These are phyloP conservation scores for Patella depressa DNA, from an alignment of 2,888 invertebrate species.

Conservation along the genomic window DNA sequence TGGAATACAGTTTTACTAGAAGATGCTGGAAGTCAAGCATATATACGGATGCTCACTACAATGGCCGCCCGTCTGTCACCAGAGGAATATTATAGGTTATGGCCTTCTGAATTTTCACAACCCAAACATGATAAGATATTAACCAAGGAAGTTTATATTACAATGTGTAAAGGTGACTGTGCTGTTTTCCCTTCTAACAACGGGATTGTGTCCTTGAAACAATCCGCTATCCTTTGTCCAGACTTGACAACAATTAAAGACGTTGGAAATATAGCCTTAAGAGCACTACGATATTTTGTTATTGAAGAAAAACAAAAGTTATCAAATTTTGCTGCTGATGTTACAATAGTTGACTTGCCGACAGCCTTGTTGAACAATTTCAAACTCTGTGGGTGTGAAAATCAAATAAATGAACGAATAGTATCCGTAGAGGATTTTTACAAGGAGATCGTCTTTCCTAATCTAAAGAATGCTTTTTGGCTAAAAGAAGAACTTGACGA, in stretches of 20 bases:
- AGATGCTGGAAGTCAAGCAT: slow-evolving; percentile 44
- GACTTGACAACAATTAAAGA: slow-evolving; percentile 16
- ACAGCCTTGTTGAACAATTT: slow-evolving; percentile 16
- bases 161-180: slow-evolving; percentile 6
- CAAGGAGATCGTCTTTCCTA: slow-evolving; percentile 43
- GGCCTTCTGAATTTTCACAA: slow-evolving; percentile 15
- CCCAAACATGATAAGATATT: background rate
- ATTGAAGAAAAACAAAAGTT: slow-evolving; percentile 11
- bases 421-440: slow-evolving; percentile 40
- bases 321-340: slow-evolving; percentile 28
- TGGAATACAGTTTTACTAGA: slow-evolving; percentile 54
- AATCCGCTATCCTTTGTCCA: slow-evolving; percentile 43
- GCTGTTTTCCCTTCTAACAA: slow-evolving; percentile 4
- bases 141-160: slow-evolving; percentile 16
- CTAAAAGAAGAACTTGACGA: slow-evolving; percentile 32
- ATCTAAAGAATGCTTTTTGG: slow-evolving; percentile 32
- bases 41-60: slow-evolving; percentile 42
- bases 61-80: slow-evolving; percentile 21
- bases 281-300: slow-evolving; percentile 25
- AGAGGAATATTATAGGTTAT: slow-evolving; percentile 17
- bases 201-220: slow-evolving; percentile 22
- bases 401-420: slow-evolving; percentile 31
- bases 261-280: slow-evolving; percentile 27
- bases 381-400: slow-evolving; percentile 15
- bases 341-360: slow-evolving; percentile 26